A percentile compares a stretch with the other conserved stretches of the same genome.
Conservation (phyloP, 2,888 invertebrate genomes). For the Clostera curtula region DNA sequence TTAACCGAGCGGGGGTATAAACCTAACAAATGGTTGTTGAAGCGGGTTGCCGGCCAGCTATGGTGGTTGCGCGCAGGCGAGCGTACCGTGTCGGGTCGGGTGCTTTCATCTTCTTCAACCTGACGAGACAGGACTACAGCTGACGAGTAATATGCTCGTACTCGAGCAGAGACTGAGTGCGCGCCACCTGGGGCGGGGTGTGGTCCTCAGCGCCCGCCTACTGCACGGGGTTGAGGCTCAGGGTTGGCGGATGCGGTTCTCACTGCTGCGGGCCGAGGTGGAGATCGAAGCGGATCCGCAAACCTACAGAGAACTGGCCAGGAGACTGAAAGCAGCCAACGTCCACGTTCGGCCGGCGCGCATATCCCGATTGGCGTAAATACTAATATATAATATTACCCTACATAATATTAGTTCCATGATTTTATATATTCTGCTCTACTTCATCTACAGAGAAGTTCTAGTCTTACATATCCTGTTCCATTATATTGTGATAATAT, state of each 20-base stretch:
- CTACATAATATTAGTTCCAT: too few species aligned
- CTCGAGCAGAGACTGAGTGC: slow-evolving; percentile 68
- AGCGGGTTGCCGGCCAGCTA: slow-evolving; percentile 52
- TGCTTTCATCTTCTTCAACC: slow-evolving; percentile 64
- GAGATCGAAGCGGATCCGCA: slow-evolving; percentile 61
- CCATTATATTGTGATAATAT: too few species aligned
- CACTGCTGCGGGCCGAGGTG: slow-evolving; percentile 56
- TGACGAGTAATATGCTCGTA: slow-evolving; percentile 70
- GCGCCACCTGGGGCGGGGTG: slow-evolving; percentile 52
- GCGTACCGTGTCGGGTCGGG: slow-evolving; percentile 53
- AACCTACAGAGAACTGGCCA: slow-evolving; percentile 54
- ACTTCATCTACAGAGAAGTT: too few species aligned
- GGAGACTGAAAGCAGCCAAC: slow-evolving; percentile 52
- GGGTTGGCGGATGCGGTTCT: slow-evolving; percentile 67
- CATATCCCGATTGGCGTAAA: slow-evolving; percentile 48
- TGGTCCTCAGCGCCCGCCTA: slow-evolving; percentile 52
- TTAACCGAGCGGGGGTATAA: slow-evolving; percentile 27
- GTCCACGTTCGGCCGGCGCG: slow-evolving; percentile 52
- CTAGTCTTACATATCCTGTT: too few species aligned
- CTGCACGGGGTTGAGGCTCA: slow-evolving; percentile 58
- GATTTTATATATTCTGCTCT: too few species aligned
- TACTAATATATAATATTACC: slow-evolving; percentile 34
- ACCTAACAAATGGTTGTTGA: slow-evolving; percentile 62
- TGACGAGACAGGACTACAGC: slow-evolving; percentile 69
- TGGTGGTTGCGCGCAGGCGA: slow-evolving; percentile 53